Evolutionary conservation across 2,797 vertebrate species (phyloP), one percentile per base, ranked within the genome.

Genomic region (Platyrinchus mystaceus): DNA sequence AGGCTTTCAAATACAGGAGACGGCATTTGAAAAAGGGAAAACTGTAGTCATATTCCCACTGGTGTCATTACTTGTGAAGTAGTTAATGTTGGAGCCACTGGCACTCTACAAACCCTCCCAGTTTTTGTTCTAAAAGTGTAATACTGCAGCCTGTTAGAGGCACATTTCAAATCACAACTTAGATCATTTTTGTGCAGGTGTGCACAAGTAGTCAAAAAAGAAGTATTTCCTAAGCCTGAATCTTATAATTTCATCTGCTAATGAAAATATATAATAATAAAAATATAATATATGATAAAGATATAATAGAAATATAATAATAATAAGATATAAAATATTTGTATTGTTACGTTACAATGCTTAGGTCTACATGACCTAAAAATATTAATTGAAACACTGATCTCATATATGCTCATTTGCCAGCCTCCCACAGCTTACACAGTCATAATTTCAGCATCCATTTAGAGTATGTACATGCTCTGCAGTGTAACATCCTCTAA

Each of bases 41-140:
- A 74, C 9, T 39, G 12, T 26, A 44, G 34, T 59, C 22, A 5
- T 12, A 14, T 69, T 68, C 20, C 77, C 27, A 39, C 3, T 2
- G 14, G 4, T 67, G 66, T 46, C 52, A 52, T 6, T 41, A 49
- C 16, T 77, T 63, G 28, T 44, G 44, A 27, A 84, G 27, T 4
- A n/a, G 30, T 34, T 1, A n/a, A n/a, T n/a, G 0, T 16, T 76
- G 63, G 34, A 71, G 18, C 58, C n/a, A 68, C 3, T 8, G 4
- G 1, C 28, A 24, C 12, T 68, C 26, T 74, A 41, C 36, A 50
- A 30, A 46, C 12, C 16, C 16, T 17, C 30, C 6, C 27, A 47
- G 5, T 10, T 66, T 75, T 77, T 84, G 27, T 37, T 24, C 56
- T 77, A 16, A 18, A 37, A 27, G 6, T 44, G 10, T 63, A 74